Base-by-base conservation (phyloP, 2,888 invertebrate species). In the Erebia epiphron region DNA sequence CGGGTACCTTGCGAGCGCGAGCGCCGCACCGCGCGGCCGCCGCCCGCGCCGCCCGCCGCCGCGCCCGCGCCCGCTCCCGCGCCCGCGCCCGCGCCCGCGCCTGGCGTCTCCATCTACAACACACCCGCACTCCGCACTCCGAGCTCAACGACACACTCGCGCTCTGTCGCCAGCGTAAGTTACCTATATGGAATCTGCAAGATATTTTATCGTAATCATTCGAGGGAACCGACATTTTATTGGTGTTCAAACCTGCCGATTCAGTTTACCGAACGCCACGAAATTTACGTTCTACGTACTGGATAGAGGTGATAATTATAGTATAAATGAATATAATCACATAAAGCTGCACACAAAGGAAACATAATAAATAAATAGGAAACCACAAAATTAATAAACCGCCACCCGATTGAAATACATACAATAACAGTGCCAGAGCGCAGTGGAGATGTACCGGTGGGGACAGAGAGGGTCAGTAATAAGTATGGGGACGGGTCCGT, bases 1-100 rank as follows among this genome's bases (percentile, higher is more conserved):
- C 96, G 96, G 95, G 98, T 97, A 98, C 98, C 93, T 97, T 97
- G 94, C 97, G 97, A 91, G 97, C 97, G 90, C 97, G 96, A 78
- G 79, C 79, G 79, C 75, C 79, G 90, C 95, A 79, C 69, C 67
- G 73, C 73, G 79, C 78, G 94, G 76, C 79, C 73, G 77, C 72
- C 72, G 75, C 73, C 79, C 77, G 75, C 78, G 75, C 78, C 91
- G 96, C 95, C 88, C 94, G 79, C 73, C 79, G 75, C 79, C 78
- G 76, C 79, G 80, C 77, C 82, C 77, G 76, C 81, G 76, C 79
- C 80, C 80, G 78, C 71, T 63, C 66, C 60, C 66, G 10, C 69
- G n/a, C 65, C 70, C 66, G 41, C 74, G 54, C 69, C 73, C 57
- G n/a, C 46, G 61, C 46, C 43, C 61, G 46, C 16, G 61, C 46